phyloP scores from a whole-genome alignment of 1,140 invertebrate species.

The Drosophila pectinifera region DNA sequence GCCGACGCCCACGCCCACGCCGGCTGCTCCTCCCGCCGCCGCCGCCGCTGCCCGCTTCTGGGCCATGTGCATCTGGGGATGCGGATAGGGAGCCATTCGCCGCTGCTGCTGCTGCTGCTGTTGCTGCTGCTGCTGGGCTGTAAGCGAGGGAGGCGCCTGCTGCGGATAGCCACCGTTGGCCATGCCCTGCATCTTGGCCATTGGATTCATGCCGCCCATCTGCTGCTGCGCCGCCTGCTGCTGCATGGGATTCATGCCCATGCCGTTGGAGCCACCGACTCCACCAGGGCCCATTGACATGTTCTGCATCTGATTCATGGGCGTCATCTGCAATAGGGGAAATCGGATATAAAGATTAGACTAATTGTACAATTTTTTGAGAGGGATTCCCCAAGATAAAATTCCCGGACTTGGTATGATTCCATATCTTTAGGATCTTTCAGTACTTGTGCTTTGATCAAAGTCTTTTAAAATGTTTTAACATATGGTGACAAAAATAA shows the following conservation, averaged over 20 bases:
- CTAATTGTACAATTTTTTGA: not conserved
- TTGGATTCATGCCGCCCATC: constrained; percentile 85
- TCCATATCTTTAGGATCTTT: not conserved
- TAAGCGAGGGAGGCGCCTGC: constrained; percentile 62
- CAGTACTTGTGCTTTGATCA: not conserved
- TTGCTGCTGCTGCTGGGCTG: constrained; percentile 14
- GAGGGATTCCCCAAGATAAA: not conserved
- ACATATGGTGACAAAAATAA: no score
- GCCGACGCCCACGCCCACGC: constrained; percentile 15
- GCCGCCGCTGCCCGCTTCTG: constrained; percentile 87
- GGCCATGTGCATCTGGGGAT: constrained; percentile 92
- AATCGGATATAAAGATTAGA: not conserved
- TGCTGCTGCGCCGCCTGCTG: constrained; percentile 64
- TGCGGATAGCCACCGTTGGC: constrained; percentile 84
- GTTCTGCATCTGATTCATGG: constrained; percentile 84
- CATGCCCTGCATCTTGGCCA: constrained; percentile 85
- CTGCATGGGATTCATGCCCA: constrained; percentile 85
- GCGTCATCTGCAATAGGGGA: constrained; percentile 70
- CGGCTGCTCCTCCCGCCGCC: constrained; percentile 45
- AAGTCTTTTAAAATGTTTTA: no score
- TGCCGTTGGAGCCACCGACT: constrained; percentile 82
- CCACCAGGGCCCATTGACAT: constrained; percentile 85
- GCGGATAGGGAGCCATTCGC: constrained; percentile 92
- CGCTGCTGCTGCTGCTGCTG: constrained; percentile 85
- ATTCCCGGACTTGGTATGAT: no score